Evolutionary conservation across 2,113 vertebrate species (phyloP), one percentile per base, ranked within the genome.

Genomic region (Chunga burmeisteri): DNA sequence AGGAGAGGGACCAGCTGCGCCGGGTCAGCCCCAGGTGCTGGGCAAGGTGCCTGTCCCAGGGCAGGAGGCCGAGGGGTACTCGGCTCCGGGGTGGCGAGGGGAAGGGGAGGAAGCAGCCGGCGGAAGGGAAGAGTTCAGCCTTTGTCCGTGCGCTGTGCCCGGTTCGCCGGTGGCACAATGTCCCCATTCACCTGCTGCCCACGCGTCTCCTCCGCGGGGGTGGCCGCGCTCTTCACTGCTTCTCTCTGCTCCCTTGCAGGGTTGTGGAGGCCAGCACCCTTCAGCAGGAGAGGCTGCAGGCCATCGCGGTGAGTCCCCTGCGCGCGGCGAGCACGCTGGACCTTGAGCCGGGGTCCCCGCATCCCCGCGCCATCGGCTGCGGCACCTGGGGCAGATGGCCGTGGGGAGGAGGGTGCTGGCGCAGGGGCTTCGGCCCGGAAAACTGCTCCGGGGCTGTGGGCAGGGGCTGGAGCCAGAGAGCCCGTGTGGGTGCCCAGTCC

Each of bases 251-350:
- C 79, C 88, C 79, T 80, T 61, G 30, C 96, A 98, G 98, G 98
- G 96, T 97, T 22, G 97, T 53, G 6, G 97, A 98, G 59, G 79
- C 98, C 38, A 96, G 89, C 56, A 75, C 90, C 23, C 91, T 96
- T 58, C 98, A 98, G 96, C 98, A 98, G 96, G 98, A 98, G 82
- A 86, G 98, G 83, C 98, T 98, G 49, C 98, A 98, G 96, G 98
- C 98, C 90, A 98, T 98, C 1, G 98, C 98, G 30, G 98, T 98
- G 93, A 98, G 98, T 98, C 18, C 62, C 62, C 34, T 1, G 38
- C 10, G 2, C 4, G 4, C 16, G 2, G 40, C 6, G 9, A 21
- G 52, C 2, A 12, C 47, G 3, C 4, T n/a, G n/a, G n/a, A n/a
- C n/a, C n/a, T n/a, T n/a, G n/a, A n/a, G n/a, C n/a, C n/a, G n/a